These are phyloP conservation scores for Thomomys bottae DNA, from an alignment of 2,113 vertebrate genomes.

Conservation along the genomic window DNA sequence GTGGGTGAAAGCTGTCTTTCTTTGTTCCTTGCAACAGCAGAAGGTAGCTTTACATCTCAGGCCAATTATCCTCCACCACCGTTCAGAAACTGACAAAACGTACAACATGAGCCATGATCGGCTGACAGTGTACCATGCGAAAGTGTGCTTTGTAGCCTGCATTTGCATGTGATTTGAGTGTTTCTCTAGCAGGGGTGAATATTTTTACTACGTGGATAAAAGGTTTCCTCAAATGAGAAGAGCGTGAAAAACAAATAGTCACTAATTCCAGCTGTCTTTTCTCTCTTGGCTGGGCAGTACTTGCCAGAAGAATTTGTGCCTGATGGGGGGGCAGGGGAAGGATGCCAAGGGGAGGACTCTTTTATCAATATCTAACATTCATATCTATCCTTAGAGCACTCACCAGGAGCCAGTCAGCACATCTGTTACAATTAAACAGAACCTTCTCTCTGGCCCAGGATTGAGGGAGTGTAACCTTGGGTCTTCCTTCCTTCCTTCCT, in stretches of 20 bases:
- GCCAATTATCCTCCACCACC: conserved; percentile 69
- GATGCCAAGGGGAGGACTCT: neutral
- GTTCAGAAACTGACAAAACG: conserved; percentile 76
- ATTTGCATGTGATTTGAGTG: conserved; percentile 63
- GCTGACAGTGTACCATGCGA: conserved; percentile 45
- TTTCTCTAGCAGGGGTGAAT: neutral
- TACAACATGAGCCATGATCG: conserved; percentile 41
- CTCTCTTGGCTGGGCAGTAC: conserved; percentile 14
- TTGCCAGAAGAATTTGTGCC: neutral
- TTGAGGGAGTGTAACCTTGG: neutral
- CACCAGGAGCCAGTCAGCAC: neutral
- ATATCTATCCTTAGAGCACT: neutral
- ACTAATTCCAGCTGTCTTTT: conserved; percentile 25
- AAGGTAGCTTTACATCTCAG: conserved; percentile 77
- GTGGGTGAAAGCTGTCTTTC: conserved; percentile 75
- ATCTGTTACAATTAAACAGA: neutral
- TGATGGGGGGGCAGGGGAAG: no score
- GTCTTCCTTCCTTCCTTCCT: no score
- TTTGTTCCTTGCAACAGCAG: conserved; percentile 71
- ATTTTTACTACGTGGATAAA: conserved; percentile 38
- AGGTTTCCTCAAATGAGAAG: conserved; percentile 47
- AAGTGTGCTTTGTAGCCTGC: conserved; percentile 65
- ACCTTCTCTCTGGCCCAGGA: neutral
- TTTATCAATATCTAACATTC: neutral
- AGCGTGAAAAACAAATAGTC: conserved; percentile 38